Evolutionary conservation across 37 sponge, comb jelly and placozoan species (phyloP), one percentile per base, ranked within the genome.

Genomic region (Halichondria panicea): DNA sequence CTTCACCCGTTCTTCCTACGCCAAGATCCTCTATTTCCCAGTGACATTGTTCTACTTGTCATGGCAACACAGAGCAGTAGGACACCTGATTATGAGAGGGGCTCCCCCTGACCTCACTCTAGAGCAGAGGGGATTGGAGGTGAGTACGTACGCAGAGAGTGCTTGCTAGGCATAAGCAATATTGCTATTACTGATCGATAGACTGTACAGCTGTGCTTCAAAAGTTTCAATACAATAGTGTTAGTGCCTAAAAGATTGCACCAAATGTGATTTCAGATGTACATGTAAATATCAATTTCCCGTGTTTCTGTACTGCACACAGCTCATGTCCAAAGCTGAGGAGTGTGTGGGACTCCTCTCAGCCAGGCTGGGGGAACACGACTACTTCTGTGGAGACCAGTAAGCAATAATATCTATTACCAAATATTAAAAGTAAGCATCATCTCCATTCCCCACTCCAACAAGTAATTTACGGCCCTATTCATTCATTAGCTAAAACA

Each of bases 311-410:
- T 32, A 18, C 7, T 27, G 18, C 30, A 1, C 9, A 4, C 50
- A 88, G 88, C 36, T 88, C 24, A 42, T 82, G 36, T 42, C 43
- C 21, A 71, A 46, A 52, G 88, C 88, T 37, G 83, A 82, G 48
- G 78, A 82, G 28, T 70, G 78, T 25, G 67, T 88, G 19, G 24
- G 21, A 4, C 45, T 72, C 19, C 68, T 88, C 2, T 70, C 88
- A 19, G 64, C 66, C 13, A 35, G 67, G 55, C 77, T 88, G 37
- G 78, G 66, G 34, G 73, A 76, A 3, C 32, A 76, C 0, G 13
- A 53, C 27, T 88, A 66, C 33, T 88, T 88, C 73, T 71, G 18
- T 72, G 88, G 88, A 46, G 71, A 56, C 53, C 65, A 57, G 85
- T 77, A 3, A 41, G n/a, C n/a, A n/a, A n/a, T n/a, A n/a, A n/a